A percentile compares a stretch with the other conserved stretches of the same genome.
phyloP scores from a whole-genome alignment of 1,140 invertebrate species.

The Drosophila quadrilineata region DNA sequence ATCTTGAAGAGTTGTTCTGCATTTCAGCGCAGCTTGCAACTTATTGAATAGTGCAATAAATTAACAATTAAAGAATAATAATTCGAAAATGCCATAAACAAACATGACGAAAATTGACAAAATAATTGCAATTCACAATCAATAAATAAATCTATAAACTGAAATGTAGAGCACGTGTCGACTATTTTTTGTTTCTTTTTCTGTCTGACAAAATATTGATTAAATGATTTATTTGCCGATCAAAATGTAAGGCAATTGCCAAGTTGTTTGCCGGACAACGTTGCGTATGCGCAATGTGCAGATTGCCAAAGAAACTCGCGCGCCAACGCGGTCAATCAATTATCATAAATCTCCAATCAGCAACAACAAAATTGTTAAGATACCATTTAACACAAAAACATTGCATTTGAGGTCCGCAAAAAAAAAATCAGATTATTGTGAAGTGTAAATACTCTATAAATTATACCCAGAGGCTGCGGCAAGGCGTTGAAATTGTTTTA shows the following conservation, averaged over 20 bases:
- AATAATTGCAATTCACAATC: slow-evolving; percentile 58
- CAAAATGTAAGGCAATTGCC: no score
- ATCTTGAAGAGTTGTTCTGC: no score
- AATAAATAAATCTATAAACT: slow-evolving; percentile 17
- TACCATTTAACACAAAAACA: slow-evolving; percentile 8
- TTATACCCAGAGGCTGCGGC: no score
- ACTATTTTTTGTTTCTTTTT: slow-evolving; percentile 58
- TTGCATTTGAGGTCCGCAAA: no score
- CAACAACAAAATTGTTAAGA: slow-evolving; percentile 16
- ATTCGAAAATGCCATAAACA: slow-evolving; percentile 45
- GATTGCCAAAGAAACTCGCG: slow-evolving; percentile 25
- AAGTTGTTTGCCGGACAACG: slow-evolving; percentile 46
- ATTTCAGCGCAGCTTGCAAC: no score
- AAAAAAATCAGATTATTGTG: neutral
- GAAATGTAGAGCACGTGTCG: slow-evolving; percentile 72
- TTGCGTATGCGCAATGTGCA: slow-evolving; percentile 60
- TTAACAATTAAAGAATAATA: slow-evolving; percentile 76
- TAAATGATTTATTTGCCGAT: slow-evolving; percentile 65
- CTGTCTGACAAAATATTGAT: slow-evolving; percentile 72
- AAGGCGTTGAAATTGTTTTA: no score
- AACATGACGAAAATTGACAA: slow-evolving; percentile 52
- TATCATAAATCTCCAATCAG: slow-evolving; percentile 58
- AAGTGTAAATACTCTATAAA: slow-evolving; percentile 11
- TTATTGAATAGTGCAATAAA: slow-evolving; percentile 61
- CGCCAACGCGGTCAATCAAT: slow-evolving; percentile 58